phyloP scores from a whole-genome alignment of 2,797 vertebrate genomes.

The Australoheros facetus region DNA sequence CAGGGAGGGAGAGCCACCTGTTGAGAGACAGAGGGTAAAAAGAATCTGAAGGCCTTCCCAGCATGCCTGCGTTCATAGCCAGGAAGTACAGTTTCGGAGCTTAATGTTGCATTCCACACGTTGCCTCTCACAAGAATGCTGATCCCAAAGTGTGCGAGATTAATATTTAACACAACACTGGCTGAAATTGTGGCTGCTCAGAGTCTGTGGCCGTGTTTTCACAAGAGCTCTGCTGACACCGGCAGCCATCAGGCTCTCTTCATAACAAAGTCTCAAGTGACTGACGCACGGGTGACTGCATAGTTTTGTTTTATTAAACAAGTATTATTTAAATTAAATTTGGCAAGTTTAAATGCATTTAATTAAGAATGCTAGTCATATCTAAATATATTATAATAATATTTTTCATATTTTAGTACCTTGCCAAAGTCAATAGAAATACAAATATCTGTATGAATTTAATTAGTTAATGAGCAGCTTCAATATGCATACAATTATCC shows the following conservation, averaged over 20 bases:
- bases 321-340: not conserved
- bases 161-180: conserved; percentile 78
- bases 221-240: conserved; percentile 57
- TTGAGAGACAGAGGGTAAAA: conserved; percentile 71
- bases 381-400: not conserved
- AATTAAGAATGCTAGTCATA: not conserved
- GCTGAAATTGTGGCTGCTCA: conserved; percentile 49
- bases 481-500: not conserved
- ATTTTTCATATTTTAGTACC: not conserved
- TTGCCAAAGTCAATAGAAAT: not conserved
- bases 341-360: not conserved
- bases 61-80: conserved; percentile 62
- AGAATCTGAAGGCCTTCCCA: conserved; percentile 68
- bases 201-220: conserved; percentile 62
- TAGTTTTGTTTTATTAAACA: not conserved
- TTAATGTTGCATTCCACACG: conserved; percentile 71
- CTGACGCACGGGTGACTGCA: conserved; percentile 68
- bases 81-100: conserved; percentile 75
- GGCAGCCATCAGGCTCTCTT: conserved; percentile 59
- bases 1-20: conserved; percentile 72
- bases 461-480: not conserved
- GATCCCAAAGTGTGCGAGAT: conserved; percentile 68
- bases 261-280: conserved; percentile 70
- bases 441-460: not conserved
- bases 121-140: conserved; percentile 74